phyloP scores from a whole-genome alignment of 2,113 vertebrate genomes.

The Paramisgurnus dabryanus region DNA sequence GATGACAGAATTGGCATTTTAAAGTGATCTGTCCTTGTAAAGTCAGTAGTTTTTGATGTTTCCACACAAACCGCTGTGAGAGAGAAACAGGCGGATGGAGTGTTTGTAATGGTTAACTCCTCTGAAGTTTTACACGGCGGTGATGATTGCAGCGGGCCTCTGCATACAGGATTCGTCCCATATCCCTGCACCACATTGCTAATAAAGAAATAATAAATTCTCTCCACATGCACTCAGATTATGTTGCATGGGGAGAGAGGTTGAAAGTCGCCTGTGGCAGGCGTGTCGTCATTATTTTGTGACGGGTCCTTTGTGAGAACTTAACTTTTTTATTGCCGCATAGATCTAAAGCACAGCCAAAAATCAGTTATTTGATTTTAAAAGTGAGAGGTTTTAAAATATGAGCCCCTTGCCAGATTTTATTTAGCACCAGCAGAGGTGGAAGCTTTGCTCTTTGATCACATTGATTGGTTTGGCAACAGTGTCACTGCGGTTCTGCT shows the following conservation, averaged over 20 bases:
- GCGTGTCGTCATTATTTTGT: conserved; percentile 18
- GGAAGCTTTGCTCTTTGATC: not conserved
- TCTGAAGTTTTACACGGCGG: not conserved
- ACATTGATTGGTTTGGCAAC: conserved; percentile 6
- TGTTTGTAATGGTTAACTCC: conserved; percentile 1
- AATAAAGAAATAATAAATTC: not conserved
- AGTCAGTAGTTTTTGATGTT: not conserved
- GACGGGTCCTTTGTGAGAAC: not conserved
- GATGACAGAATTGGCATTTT: not conserved
- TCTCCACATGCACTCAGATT: conserved; percentile 8
- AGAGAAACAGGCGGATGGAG: not conserved
- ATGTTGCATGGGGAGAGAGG: conserved; percentile 16
- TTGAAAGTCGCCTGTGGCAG: conserved; percentile 13
- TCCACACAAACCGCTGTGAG: not conserved
- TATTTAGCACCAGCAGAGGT: not conserved
- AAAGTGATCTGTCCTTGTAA: not conserved
- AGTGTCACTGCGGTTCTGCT: not conserved
- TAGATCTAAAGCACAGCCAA: not conserved
- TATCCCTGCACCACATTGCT: not conserved
- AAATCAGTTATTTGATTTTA: conserved; percentile 15
- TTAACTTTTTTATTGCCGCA: not conserved
- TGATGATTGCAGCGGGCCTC: not conserved
- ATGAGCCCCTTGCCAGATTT: conserved; percentile 2
- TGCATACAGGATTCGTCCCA: conserved; percentile 18
- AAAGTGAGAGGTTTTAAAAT: conserved; percentile 14